Evolutionary conservation across 1,140 invertebrate genomes (phyloP).

Genomic region (Pseudomyrmex cubaensis): DNA sequence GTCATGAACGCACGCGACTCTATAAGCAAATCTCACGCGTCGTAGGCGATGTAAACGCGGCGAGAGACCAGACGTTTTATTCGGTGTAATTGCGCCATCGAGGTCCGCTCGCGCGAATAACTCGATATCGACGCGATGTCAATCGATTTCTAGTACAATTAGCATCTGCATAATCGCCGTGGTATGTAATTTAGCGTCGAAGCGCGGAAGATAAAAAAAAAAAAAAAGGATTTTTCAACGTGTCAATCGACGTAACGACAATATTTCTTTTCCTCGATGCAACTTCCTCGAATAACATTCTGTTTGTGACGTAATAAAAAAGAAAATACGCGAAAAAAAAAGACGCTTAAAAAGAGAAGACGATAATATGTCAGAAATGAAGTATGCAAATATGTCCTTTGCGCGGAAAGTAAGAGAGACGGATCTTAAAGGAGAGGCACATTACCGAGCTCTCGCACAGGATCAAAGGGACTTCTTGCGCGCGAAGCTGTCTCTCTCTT

Average conservation of each 20-base stretch:
- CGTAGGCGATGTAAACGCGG: not conserved
- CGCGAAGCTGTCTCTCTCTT: constrained; percentile 7
- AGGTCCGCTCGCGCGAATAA: not conserved
- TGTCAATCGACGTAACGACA: no score
- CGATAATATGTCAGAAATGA: constrained; percentile 1
- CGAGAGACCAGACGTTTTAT: constrained; percentile 23
- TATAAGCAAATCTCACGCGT: constrained; percentile 13
- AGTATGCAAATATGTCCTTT: constrained; percentile 21
- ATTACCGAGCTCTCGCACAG: not conserved
- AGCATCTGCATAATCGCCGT: not conserved
- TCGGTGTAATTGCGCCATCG: not conserved
- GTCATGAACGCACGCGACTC: constrained; percentile 26
- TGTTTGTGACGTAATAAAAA: not conserved
- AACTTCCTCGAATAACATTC: not conserved
- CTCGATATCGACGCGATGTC: constrained; percentile 6
- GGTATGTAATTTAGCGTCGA: not conserved
- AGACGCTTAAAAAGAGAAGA: no score
- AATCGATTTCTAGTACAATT: constrained; percentile 11
- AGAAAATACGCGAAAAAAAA: not conserved
- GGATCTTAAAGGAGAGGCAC: not conserved
- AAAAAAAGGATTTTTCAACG: no score
- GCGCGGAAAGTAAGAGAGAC: not conserved
- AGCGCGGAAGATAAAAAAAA: no score
- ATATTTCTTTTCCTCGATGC: not conserved
- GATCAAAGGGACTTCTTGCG: constrained; percentile 5